Conservation (phyloP, 2,113 vertebrate species). For the Peromyscus maniculatus region DNA sequence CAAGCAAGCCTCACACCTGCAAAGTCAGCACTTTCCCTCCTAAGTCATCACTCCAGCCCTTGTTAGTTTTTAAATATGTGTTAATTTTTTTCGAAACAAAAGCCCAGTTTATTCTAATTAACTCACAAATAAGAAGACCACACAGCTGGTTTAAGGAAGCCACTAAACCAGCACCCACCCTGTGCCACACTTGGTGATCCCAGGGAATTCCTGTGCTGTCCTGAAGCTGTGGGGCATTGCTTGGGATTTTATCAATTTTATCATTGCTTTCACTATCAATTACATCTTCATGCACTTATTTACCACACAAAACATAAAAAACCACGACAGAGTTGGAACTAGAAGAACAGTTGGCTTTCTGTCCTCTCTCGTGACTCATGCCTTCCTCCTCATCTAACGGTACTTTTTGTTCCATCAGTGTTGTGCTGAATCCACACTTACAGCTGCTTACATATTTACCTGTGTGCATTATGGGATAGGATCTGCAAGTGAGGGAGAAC, state of each 20-base stretch:
- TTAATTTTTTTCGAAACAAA: neutral
- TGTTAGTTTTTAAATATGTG: neutral
- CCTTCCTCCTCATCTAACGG: neutral
- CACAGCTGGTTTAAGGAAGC: neutral
- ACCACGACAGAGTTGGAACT: neutral
- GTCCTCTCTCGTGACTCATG: neutral
- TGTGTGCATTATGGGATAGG: neutral
- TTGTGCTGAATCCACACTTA: neutral
- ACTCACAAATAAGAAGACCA: neutral
- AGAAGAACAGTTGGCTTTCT: neutral
- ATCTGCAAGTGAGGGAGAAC: neutral
- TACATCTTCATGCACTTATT: neutral
- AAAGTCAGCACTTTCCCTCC: neutral
- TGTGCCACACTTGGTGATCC: too few species aligned
- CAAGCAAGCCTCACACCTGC: too few species aligned
- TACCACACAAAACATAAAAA: neutral
- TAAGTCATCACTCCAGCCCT: too few species aligned
- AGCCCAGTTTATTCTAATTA: neutral
- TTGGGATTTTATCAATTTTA: neutral
- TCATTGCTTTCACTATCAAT: too few species aligned
- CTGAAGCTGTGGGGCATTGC: neutral
- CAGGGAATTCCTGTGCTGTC: neutral
- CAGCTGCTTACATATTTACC: too few species aligned
- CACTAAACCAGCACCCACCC: too few species aligned
- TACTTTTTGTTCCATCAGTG: neutral